Evolutionary conservation across 2,888 invertebrate genomes (phyloP), one percentile per base, ranked within the genome.

Genomic region (Baronia brevicornis): DNA sequence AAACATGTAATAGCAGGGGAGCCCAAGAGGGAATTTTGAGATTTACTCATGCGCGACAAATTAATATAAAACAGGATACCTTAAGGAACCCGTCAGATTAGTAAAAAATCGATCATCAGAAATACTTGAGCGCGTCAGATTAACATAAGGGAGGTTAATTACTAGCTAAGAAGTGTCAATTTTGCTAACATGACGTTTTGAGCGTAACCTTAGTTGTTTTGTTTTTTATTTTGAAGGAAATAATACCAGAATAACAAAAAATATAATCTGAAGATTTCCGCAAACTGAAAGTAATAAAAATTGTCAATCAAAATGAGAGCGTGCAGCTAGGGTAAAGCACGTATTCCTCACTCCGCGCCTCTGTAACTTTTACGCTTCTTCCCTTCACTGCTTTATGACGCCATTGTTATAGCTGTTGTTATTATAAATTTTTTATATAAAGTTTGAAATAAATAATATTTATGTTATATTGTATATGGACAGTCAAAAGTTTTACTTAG

Each of bases 81-180:
- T n/a, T n/a, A n/a, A n/a, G n/a, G n/a, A n/a, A n/a, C 35, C 33
- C 33, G 39, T 41, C 38, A 44, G 40, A 42, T 39, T 44, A 44
- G 40, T 42, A 42, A 47, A 42, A 46, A 42, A 44, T 19, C 28
- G 22, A 40, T 32, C 37, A 33, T 39, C 23, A 21, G 36, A 36
- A 33, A 36, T 30, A 28, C 39, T 44, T 34, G 36, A 41, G 38
- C 36, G 39, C 36, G 31, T 36, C 28, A 33, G 41, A 38, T 41
- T 36, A 38, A 36, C 33, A 22, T 32, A 39, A 14, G 31, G 31
- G 32, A 20, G 33, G 28, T 31, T 38, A 21, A 19, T 20, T 28
- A 29, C 25, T 13, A 19, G 10, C 11, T 13, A 28, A 35, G 27
- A 23, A 12, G 22, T 22, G 7, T 33, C 27, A 12, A 33, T 33